Base-by-base conservation (phyloP, 53 echinoderm and acorn worm species). In the Henricia sp. region DNA sequence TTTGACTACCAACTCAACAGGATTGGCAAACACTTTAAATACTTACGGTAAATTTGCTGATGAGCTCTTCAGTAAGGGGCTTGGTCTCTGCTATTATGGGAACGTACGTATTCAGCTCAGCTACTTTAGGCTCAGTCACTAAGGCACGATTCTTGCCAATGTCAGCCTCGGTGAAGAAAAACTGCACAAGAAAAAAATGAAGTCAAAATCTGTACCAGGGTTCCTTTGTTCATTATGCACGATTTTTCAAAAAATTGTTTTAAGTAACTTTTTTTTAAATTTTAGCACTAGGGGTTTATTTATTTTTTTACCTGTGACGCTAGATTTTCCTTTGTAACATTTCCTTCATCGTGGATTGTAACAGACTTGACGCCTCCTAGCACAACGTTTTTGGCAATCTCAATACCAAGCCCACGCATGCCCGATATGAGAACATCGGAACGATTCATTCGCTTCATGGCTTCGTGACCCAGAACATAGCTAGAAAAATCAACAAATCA, bases 241-340 rank as follows among this genome's bases (percentile, higher is more conserved):
- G 44, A n/a, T 44, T 44, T 44, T 44, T 9, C 44, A 44, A n/a
- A n/a, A n/a, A 9, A 44, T 44, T 9, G 44, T 44, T 6, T 6
- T 44, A 44, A 6, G 6, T 6, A 44, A 13, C 13, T 44, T 44
- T 44, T 13, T 13, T 44, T 13, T 13, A 6, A 44, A 44, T 44
- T 44, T 13, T 44, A 44, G 13, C 6, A 44, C 44, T 44, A 44
- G 13, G 13, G 44, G 13, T 44, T 60, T 23, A 8, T 25, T 60
- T n/a, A n/a, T n/a, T n/a, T n/a, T n/a, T n/a, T n/a, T 34, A 96
- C 96, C 93, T 96, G 96, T 42, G 97, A 97, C 16, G 97, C 87
- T 23, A 97, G 51, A 41, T 97, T 92, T 60, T 82, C 67, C 36
- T 86, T 71, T 19, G 83, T 26, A n/a, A 94, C 97, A 24, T 75